phyloP scores from a whole-genome alignment of 2,113 vertebrate species.

The Nothocercus nigrocapillus region DNA sequence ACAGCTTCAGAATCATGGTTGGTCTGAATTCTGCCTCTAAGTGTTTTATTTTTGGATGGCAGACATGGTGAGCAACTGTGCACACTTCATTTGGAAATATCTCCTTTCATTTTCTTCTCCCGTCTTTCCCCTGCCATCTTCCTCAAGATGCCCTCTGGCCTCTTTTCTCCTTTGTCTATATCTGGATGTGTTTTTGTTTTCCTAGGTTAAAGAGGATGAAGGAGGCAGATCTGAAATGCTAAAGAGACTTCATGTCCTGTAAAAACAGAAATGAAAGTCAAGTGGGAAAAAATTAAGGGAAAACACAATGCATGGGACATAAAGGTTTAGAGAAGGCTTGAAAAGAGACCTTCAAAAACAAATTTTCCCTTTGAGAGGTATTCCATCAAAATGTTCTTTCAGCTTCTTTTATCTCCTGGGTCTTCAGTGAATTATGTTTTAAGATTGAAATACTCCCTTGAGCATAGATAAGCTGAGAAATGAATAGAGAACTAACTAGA shows the following conservation, averaged over 20 bases:
- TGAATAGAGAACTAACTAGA: constrained; percentile 17
- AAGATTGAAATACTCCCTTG: constrained; percentile 49
- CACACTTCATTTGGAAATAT: not conserved
- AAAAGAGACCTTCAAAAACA: constrained; percentile 67
- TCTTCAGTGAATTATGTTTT: constrained; percentile 58
- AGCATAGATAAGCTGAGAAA: not conserved
- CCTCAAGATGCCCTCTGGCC: not conserved
- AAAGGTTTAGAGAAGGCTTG: constrained; percentile 41
- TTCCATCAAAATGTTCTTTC: constrained; percentile 56
- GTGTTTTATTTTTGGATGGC: not conserved
- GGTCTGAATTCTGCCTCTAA: not conserved
- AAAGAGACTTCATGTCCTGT: constrained; percentile 50
- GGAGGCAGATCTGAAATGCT: constrained; percentile 25
- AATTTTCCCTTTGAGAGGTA: constrained; percentile 70
- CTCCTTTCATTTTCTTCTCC: not conserved
- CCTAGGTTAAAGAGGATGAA: not conserved
- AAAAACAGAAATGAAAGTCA: constrained; percentile 57
- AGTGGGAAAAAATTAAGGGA: not conserved
- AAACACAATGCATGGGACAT: constrained; percentile 34
- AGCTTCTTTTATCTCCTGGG: constrained; percentile 64
- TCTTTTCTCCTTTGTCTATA: not conserved
- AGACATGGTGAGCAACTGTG: not conserved
- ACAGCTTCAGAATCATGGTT: not conserved
- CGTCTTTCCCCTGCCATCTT: not conserved
- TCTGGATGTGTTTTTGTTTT: not conserved